Percentiles rank a stretch among this genome's conserved stretches.
phyloP scores from a whole-genome alignment of 2,888 invertebrate species.

The Platycnemis pennipes region DNA sequence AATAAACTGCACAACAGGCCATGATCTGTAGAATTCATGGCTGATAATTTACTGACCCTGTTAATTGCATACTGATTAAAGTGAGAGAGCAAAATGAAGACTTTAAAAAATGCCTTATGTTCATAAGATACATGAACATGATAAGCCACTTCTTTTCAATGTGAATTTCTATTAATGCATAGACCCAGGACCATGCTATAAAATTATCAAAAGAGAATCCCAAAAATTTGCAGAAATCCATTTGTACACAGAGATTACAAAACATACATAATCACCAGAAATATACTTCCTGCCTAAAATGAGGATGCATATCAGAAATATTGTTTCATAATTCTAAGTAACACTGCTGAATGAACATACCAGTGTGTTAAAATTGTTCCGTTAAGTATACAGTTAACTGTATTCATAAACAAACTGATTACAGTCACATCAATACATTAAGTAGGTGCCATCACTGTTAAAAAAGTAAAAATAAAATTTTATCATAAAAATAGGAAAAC shows the following conservation, averaged over 20 bases:
- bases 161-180: background rate
- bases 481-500: background rate
- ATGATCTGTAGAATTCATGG: background rate
- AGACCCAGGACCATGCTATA: background rate
- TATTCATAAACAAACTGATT: too few relatives aligned
- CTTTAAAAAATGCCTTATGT: background rate
- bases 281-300: background rate
- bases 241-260: background rate
- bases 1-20: background rate
- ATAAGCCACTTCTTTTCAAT: background rate
- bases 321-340: background rate
- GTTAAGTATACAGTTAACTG: background rate
- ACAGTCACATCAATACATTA: background rate
- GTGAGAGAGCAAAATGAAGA: background rate
- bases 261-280: background rate
- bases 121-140: background rate
- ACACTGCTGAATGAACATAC: background rate
- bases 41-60: constrained; percentile 4
- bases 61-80: background rate
- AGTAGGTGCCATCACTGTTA: background rate
- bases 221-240: background rate
- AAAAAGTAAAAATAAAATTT: background rate
- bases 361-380: background rate
- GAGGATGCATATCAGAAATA: background rate
- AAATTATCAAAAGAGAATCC: background rate